Evolutionary conservation across 1,140 invertebrate species (phyloP), one percentile per base, ranked within the genome.

Genomic region (Harpegnathos saltator): DNA sequence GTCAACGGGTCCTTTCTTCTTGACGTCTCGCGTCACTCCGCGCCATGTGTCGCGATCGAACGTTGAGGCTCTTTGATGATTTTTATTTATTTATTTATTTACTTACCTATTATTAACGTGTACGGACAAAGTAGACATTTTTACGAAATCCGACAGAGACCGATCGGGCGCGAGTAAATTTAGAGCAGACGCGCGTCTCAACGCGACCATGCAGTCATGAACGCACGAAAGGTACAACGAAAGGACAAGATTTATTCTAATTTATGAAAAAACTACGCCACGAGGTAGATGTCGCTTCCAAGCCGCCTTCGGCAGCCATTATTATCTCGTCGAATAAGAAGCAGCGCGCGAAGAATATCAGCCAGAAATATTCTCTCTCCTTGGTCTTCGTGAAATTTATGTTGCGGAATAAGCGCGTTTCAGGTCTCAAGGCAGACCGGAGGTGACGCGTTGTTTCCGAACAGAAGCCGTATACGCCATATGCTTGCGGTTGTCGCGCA

Each of bases 381-480:
- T 44, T 44, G 38, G 38, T 69, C 58, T 69, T 58, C 15, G n/a
- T 29, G 4, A 48, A 69, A 24, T 69, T 19, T 56, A 48, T 15
- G 69, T 14, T n/a, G 14, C 12, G 33, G 38, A 69, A 69, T 71
- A 80, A 71, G 19, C 12, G 38, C 38, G 22, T 80, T 26, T 59
- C 7, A 58, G 11, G 33, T 71, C 50, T 80, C 52, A 58, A 71
- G 26, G n/a, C 24, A 38, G 65, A 80, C 63, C 65, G 54, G 65
- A 69, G 65, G 48, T 52, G 58, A 58, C 17, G 75, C 38, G 71
- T 33, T 58, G 56, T 94, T 92, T 92, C 89, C 89, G 89, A 91
- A 91, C 91, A 91, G 92, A 94, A 93, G 92, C 92, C 93, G 68
- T 93, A 72, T 93, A 92, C 74, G 87, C 91, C 90, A 90, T 90